Evolutionary conservation across 2,888 invertebrate genomes (phyloP), one percentile per base, ranked within the genome.

Genomic region (Helleia helle): DNA sequence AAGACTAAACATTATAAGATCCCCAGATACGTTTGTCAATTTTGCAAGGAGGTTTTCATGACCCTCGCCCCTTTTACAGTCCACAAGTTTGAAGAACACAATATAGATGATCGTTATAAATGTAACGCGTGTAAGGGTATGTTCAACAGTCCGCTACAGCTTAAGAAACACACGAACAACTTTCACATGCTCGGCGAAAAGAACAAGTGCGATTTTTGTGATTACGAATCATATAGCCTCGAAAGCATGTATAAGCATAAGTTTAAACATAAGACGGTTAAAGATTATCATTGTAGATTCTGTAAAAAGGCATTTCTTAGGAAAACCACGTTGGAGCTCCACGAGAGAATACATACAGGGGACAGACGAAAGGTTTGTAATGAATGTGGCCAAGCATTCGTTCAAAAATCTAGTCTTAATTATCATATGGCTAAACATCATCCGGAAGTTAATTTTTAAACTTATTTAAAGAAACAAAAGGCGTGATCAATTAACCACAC

Each of bases 351-450:
- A 1, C 83, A 84, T 18, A 81, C 77, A 0, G 80, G 73, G 0
- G 83, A 81, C 18, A 56, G 67, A 26, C 54, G 70, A 46, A 76
- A 80, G 40, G 65, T 74, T 0, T 83, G 83, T 43, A 50, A 46
- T 1, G 61, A 63, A 0, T 83, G 83, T 36, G 67, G 75, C 0
- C 74, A 83, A 42, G 75, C 79, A 25, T 86, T 83, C 42, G 80
- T 80, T 0, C 80, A 83, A 47, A 81, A 81, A 47, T 75, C 81
- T 0, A 81, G 81, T 43, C 49, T 79, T 43, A 81, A 81, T 45
- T 81, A 77, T 46, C 80, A 83, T 25, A 80, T 81, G 81, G 53
- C 65, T 0, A 84, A 77, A 29, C 71, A 80, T 38, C 81, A 83
- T 44, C 80, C 83, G 0, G 71, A 61, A n/a, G 75, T 76, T 1